These are phyloP conservation scores for Tortrix viridana DNA, from an alignment of 2,888 invertebrate genomes.

Conservation along the genomic window DNA sequence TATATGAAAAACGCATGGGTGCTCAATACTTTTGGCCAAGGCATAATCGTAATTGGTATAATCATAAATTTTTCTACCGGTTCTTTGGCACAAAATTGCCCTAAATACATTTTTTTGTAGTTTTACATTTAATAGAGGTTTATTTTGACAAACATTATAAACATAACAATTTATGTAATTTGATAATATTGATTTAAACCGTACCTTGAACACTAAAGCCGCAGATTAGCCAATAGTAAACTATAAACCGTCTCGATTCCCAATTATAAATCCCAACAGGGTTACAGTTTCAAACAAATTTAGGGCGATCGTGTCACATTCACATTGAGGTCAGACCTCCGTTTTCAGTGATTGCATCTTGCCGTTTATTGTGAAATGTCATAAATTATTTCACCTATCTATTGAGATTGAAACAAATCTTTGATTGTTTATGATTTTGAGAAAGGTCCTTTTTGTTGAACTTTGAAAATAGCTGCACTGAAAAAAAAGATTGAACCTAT, in stretches of 20 bases:
- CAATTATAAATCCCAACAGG: conserved; percentile 28
- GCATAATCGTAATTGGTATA: no score
- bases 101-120: no score
- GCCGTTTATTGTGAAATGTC: conserved; percentile 4
- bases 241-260: conserved; percentile 21
- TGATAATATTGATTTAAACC: no score
- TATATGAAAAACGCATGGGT: no score
- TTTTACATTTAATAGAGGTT: no score
- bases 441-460: background rate
- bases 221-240: conserved; percentile 19
- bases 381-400: background rate
- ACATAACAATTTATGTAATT: no score
- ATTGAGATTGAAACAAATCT: background rate
- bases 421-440: background rate
- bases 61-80: no score
- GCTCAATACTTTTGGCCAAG: no score
- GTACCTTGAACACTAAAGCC: background rate
- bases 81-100: no score
- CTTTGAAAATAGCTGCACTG: background rate
- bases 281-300: conserved; percentile 28
- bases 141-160: no score
- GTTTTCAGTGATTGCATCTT: conserved; percentile 19
- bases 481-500: background rate
- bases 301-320: conserved; percentile 24
- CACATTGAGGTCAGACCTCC: conserved; percentile 28